Evolutionary conservation across 2,888 invertebrate genomes (phyloP), one percentile per base, ranked within the genome.

Genomic region (Eurytoma adleriae): DNA sequence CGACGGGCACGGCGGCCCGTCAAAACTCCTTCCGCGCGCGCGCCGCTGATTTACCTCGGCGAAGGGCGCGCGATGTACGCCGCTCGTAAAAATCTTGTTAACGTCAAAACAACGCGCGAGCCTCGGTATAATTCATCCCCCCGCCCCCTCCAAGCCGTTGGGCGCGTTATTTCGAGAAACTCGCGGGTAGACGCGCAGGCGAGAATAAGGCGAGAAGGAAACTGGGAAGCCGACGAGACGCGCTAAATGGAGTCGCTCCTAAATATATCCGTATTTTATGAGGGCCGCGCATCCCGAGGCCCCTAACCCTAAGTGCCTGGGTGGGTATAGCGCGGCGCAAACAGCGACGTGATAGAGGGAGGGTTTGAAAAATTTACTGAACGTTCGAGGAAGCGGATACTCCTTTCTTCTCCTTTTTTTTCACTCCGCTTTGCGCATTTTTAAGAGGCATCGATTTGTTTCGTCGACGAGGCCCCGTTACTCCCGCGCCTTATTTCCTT

Each of bases 241-340:
- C 20, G 48, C 20, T 27, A 68, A 52, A 68, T 52, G n/a, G 57
- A 16, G 40, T 59, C 5, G 67, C 67, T 75, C n/a, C 68, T 68
- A 59, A 75, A 75, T 68, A 75, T 75, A 75, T 61, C 75, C 52
- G 24, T 50, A 75, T 75, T 75, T 68, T 75, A 75, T 59, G 59
- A 30, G 74, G 1, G 14, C 24, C 1, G 24, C 1, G 2, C 24
- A 5, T 40, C 24, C 16, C 0, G 69, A 71, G 18, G n/a, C 20
- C 40, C 69, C n/a, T n/a, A n/a, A n/a, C 54, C 20, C 30, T 61
- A 75, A 56, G 50, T 62, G 54, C 24, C 54, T n/a, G 59, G 12
- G 50, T 30, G 59, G 16, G 0, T 16, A 14, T 5, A 7, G 48
- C 0, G 24, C 5, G 48, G 7, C 16, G 50, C 24, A 10, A 50